A percentile compares a stretch with the other conserved stretches of the same genome.
Evolutionary conservation across 2,888 invertebrate genomes (phyloP).

Genomic region (Hyppa rectilinea): DNA sequence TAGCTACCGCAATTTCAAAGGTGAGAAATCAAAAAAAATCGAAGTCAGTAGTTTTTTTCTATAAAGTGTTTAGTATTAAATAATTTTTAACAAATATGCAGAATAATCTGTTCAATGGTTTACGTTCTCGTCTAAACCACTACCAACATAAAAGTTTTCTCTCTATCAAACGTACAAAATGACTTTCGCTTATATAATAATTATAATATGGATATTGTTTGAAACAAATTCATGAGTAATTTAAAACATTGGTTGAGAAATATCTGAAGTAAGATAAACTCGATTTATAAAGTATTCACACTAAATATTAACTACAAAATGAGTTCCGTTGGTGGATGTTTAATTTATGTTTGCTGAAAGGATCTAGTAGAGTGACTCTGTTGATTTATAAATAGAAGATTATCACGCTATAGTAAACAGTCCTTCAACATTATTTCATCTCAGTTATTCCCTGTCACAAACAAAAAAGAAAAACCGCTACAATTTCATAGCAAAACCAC

Average conservation of each 20-base stretch:
- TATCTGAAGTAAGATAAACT: neutral
- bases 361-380: neutral
- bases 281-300: neutral
- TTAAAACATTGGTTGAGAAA: neutral
- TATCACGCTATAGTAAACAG: neutral
- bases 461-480: conserved; percentile 1
- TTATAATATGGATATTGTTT: neutral
- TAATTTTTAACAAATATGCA: too few relatives aligned
- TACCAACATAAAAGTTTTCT: neutral
- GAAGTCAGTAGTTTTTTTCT: too few relatives aligned
- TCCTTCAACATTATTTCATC: neutral
- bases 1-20: too few relatives aligned
- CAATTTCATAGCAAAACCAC: conserved; percentile 28
- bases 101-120: neutral
- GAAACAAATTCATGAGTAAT: neutral
- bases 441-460: neutral
- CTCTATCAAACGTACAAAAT: neutral
- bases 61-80: too few relatives aligned
- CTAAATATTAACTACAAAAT: neutral
- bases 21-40: too few relatives aligned
- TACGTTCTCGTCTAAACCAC: neutral
- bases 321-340: neutral
- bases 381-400: neutral
- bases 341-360: neutral
- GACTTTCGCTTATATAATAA: neutral